Evolutionary conservation across 1,140 invertebrate species (phyloP).

Genomic region (Pogonognathellus flavescens): DNA sequence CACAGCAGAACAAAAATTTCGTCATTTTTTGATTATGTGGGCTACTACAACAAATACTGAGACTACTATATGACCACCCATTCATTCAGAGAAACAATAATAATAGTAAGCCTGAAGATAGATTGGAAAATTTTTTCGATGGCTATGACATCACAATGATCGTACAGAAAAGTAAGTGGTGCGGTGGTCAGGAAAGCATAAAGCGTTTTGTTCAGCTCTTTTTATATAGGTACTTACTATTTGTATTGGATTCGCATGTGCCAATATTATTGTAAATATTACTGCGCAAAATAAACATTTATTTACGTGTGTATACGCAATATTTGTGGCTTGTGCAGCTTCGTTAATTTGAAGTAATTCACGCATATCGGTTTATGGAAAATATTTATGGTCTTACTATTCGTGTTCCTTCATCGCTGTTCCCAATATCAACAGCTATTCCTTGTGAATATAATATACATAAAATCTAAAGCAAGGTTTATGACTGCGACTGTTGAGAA

Average conservation of each 20-base stretch:
- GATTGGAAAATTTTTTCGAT: background rate
- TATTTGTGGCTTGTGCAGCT: too few species aligned
- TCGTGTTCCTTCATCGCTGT: too few species aligned
- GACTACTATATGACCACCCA: too few species aligned
- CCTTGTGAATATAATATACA: too few species aligned
- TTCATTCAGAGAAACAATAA: background rate
- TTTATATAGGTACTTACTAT: background rate
- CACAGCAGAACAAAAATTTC: background rate
- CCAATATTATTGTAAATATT: background rate
- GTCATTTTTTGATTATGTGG: background rate
- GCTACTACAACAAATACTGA: background rate
- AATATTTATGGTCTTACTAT: too few species aligned
- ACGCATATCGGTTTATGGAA: too few species aligned
- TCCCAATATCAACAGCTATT: too few species aligned
- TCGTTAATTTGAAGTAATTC: too few species aligned
- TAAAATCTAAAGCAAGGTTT: too few species aligned
- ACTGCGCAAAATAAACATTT: background rate
- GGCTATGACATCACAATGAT: background rate
- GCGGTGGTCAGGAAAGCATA: constrained; percentile 40
- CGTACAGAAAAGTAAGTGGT: background rate
- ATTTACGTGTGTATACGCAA: too few species aligned
- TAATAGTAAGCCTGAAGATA: background rate
- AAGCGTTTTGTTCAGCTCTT: constrained; percentile 3
- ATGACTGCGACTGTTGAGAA: too few species aligned
- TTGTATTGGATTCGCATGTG: background rate